These are phyloP conservation scores for Clamator glandarius DNA, from an alignment of 2,797 vertebrate genomes.

Conservation along the genomic window DNA sequence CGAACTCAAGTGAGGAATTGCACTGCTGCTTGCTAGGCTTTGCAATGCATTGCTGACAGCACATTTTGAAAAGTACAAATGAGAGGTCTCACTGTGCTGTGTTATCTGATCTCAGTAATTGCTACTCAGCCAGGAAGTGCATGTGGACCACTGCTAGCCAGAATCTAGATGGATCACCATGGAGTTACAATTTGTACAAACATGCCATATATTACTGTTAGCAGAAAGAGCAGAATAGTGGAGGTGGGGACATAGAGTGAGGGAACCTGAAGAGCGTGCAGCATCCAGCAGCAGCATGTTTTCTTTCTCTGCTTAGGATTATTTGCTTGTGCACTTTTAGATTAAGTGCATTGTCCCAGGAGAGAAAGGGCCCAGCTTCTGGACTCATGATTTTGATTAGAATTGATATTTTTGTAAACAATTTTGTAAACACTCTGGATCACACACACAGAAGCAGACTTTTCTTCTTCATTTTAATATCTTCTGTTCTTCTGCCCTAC, in stretches of 20 bases:
- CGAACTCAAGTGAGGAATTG: not conserved
- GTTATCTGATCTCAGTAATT: not conserved
- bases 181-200: not conserved
- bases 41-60: not conserved
- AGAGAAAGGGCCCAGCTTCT: not conserved
- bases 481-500: not conserved
- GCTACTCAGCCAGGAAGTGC: not conserved
- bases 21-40: not conserved
- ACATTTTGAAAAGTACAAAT: not conserved
- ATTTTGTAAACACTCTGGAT: not conserved
- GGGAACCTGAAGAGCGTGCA: not conserved
- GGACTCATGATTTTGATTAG: not conserved
- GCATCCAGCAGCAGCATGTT: not conserved
- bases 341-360: not conserved
- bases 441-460: not conserved
- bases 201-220: not conserved
- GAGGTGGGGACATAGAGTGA: not conserved
- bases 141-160: not conserved
- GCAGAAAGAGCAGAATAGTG: not conserved
- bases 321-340: not conserved
- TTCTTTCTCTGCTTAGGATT: not conserved
- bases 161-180: not conserved
- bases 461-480: not conserved
- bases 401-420: not conserved
- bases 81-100: not conserved